These are phyloP conservation scores for Dreissena polymorpha DNA, from an alignment of 1,140 invertebrate species.

Conservation along the genomic window DNA sequence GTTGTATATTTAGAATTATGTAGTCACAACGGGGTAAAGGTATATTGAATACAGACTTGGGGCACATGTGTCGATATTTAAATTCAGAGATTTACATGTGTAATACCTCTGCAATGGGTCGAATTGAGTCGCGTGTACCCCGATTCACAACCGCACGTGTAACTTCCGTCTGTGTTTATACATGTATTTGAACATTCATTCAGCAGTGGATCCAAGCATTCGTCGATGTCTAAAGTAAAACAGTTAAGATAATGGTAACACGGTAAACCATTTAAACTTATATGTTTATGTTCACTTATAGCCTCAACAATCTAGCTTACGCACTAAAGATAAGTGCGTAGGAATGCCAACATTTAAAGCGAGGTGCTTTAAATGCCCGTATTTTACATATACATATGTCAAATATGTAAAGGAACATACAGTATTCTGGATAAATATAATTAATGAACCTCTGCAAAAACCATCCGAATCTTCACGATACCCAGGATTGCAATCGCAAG, in stretches of 20 bases:
- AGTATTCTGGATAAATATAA: too few species aligned
- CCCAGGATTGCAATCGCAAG: conserved; percentile 9
- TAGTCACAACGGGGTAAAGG: neutral
- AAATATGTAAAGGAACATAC: too few species aligned
- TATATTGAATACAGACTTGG: neutral
- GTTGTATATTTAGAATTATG: neutral
- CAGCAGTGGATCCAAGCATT: neutral
- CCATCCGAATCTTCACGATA: neutral
- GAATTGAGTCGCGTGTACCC: neutral
- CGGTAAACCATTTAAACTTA: too few species aligned
- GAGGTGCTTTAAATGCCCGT: too few species aligned
- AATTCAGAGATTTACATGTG: neutral
- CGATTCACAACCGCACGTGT: neutral
- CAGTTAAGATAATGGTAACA: too few species aligned
- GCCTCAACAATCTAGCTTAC: too few species aligned
- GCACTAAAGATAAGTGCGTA: too few species aligned
- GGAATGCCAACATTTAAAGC: too few species aligned
- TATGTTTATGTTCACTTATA: too few species aligned
- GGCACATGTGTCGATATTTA: neutral
- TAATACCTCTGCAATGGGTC: neutral
- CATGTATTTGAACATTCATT: neutral
- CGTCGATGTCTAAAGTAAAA: neutral
- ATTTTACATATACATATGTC: too few species aligned
- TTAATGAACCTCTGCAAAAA: too few species aligned
- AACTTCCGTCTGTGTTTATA: neutral